These are phyloP conservation scores for Rhinoderma darwinii DNA, from an alignment of 2,113 vertebrate genomes.

Conservation along the genomic window DNA sequence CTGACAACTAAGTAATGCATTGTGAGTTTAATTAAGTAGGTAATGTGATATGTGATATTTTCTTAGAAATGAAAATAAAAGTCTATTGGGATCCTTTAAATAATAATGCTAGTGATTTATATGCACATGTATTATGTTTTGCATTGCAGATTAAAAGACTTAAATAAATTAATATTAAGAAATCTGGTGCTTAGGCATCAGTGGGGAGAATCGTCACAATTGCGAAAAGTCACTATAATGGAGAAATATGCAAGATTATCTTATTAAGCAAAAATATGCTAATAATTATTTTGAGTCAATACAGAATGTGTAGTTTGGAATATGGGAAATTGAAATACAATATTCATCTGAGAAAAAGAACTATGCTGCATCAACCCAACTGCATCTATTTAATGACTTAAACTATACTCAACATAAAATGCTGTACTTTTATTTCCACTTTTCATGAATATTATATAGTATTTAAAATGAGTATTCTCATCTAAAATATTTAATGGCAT, in stretches of 20 bases:
- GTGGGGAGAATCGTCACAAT: background rate
- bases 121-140: constrained; percentile 18
- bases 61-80: background rate
- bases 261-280: constrained; percentile 4
- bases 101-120: constrained; percentile 29
- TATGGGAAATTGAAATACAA: background rate
- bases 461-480: too few species aligned
- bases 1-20: background rate
- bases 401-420: background rate
- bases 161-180: constrained; percentile 10
- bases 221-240: background rate
- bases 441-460: too few species aligned
- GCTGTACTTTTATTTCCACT: background rate
- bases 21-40: constrained; percentile 11
- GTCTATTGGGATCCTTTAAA: constrained; percentile 18
- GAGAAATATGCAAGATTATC: background rate
- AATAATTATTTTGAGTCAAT: background rate
- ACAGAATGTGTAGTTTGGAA: background rate
- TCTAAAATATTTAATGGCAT: too few species aligned
- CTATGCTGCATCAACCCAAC: background rate
- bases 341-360: background rate
- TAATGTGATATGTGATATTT: background rate
- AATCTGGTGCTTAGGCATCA: background rate
- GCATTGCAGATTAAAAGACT: constrained; percentile 19
- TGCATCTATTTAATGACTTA: background rate